Conservation (phyloP, 2,797 vertebrate species). For the Cyclura pinguis region DNA sequence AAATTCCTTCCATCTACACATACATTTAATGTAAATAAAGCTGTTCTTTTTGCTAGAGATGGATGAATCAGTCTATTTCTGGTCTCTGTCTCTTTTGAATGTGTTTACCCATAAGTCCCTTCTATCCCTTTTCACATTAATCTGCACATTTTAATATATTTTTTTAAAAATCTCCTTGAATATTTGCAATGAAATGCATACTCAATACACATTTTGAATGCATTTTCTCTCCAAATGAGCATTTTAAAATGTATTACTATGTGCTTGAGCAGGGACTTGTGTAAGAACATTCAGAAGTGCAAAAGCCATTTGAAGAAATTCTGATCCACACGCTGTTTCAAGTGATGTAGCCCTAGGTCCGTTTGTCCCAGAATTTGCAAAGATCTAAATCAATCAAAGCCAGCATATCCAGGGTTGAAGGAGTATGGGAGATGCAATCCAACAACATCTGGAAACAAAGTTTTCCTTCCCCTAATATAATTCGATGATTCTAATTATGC, state of each 20-base stretch:
- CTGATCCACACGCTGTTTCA: background rate
- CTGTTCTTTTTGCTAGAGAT: background rate
- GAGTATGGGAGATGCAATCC: too few species aligned
- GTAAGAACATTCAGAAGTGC: background rate
- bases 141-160: background rate
- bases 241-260: slow-evolving; percentile 6
- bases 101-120: background rate
- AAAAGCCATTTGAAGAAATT: background rate
- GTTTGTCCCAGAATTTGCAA: too few species aligned
- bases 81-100: background rate
- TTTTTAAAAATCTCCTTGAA: background rate
- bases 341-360: background rate
- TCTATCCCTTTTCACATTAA: background rate
- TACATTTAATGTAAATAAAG: background rate
- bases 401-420: too few species aligned
- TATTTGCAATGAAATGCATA: background rate
- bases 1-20: background rate
- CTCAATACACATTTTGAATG: background rate
- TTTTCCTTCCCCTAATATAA: too few species aligned
- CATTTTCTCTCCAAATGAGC: background rate
- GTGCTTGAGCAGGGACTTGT: background rate
- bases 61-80: background rate
- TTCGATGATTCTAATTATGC: background rate
- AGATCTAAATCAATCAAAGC: too few species aligned
- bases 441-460: too few species aligned